Conservation (phyloP, 2,113 vertebrate species). For the Gavia stellata region DNA sequence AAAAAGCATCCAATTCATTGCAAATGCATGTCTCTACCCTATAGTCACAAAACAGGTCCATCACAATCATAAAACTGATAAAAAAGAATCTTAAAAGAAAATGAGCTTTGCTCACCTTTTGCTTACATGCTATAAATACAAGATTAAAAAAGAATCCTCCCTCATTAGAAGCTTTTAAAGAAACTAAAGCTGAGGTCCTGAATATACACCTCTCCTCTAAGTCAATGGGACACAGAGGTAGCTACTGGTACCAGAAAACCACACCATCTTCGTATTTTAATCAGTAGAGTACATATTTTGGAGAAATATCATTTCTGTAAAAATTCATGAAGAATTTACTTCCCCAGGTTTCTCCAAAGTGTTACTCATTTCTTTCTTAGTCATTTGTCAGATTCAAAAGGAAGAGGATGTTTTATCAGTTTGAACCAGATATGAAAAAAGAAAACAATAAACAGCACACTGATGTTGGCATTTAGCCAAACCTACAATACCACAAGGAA, state of each 20-base stretch:
- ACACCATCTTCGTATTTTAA: not conserved
- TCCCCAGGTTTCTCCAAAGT: not conserved
- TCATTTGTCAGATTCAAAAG: constrained; percentile 5
- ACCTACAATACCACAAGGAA: constrained; percentile 11
- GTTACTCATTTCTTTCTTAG: not conserved
- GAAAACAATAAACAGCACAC: constrained; percentile 43
- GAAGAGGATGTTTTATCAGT: constrained; percentile 65
- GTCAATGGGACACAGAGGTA: not conserved
- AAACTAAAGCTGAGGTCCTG: not conserved
- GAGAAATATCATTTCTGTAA: not conserved
- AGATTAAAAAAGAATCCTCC: not conserved
- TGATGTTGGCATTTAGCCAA: constrained; percentile 24
- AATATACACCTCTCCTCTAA: not conserved
- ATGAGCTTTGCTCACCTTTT: not conserved
- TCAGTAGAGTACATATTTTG: not conserved
- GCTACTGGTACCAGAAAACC: not conserved
- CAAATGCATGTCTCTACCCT: not conserved
- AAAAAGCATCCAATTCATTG: not conserved
- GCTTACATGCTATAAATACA: not conserved
- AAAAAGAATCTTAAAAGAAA: not conserved
- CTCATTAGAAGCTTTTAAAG: not conserved
- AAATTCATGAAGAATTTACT: not conserved
- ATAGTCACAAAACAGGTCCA: not conserved
- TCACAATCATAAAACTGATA: not conserved
- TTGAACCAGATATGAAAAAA: constrained; percentile 37